Evolutionary conservation across 2,113 vertebrate species (phyloP).

Genomic region (Gymnobelideus leadbeateri): DNA sequence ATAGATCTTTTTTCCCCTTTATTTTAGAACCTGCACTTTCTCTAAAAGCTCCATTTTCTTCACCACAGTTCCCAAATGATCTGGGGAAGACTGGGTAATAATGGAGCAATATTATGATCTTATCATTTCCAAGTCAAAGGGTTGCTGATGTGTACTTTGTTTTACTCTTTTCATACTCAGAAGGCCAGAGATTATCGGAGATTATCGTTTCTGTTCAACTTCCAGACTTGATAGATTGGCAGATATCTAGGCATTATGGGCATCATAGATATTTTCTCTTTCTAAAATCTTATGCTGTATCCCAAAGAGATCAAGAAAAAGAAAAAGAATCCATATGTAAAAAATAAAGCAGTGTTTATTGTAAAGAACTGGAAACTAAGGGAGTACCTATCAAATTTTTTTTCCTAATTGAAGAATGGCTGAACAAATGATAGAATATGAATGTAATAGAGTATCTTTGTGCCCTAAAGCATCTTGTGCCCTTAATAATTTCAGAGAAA

Average conservation of each 20-base stretch:
- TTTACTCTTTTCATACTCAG: not conserved
- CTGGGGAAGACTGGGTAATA: not conserved
- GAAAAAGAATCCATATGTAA: not conserved
- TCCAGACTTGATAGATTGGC: not conserved
- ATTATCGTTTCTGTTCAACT: not conserved
- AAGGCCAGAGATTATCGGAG: not conserved
- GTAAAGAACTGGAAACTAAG: not conserved
- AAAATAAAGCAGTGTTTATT: not conserved
- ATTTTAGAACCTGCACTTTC: not conserved
- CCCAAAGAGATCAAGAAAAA: not conserved
- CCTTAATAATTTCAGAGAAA: not conserved
- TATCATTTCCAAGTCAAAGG: not conserved
- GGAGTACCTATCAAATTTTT: not conserved
- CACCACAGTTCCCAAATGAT: not conserved
- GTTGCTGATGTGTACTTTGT: not conserved
- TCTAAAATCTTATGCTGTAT: not conserved
- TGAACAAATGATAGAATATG: not conserved
- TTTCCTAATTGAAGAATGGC: not conserved
- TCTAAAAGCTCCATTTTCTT: not conserved
- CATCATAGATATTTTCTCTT: not conserved
- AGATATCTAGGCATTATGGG: not conserved
- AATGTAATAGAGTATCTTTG: not conserved
- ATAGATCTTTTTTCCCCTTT: not conserved
- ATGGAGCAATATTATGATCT: not conserved
- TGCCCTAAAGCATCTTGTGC: not conserved